phyloP scores from a whole-genome alignment of 2,797 vertebrate species.

The Gymnothorax reevesii region DNA sequence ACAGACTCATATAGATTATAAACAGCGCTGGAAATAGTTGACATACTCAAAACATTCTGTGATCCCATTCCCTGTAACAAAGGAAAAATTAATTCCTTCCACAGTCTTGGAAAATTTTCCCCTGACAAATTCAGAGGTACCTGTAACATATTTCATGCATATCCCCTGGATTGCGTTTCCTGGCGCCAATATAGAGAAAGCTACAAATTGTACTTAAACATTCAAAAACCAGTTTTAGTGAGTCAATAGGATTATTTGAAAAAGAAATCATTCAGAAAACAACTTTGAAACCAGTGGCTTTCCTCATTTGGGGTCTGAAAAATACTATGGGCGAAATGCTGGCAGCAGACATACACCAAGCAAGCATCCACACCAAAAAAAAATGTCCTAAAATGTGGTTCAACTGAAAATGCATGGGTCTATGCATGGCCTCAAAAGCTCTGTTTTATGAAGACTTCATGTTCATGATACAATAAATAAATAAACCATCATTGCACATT shows the following conservation, averaged over 20 bases:
- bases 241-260: neutral
- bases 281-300: neutral
- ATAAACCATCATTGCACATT: neutral
- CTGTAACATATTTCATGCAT: neutral
- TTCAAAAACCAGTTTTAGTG: neutral
- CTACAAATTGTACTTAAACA: neutral
- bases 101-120: neutral
- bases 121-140: neutral
- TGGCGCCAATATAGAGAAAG: neutral
- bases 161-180: neutral
- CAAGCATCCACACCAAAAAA: neutral
- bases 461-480: neutral
- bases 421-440: neutral
- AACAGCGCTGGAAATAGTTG: neutral
- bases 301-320: neutral
- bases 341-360: neutral
- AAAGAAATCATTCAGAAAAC: neutral
- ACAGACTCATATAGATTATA: conserved; percentile 26
- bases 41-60: neutral
- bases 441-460: neutral
- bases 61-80: neutral
- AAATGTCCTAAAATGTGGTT: neutral
- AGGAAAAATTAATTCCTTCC: neutral
- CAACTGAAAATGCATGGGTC: too few relatives aligned
- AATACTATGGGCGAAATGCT: neutral